These are phyloP conservation scores for Anastrepha ludens DNA, from an alignment of 1,140 invertebrate species.

Conservation along the genomic window DNA sequence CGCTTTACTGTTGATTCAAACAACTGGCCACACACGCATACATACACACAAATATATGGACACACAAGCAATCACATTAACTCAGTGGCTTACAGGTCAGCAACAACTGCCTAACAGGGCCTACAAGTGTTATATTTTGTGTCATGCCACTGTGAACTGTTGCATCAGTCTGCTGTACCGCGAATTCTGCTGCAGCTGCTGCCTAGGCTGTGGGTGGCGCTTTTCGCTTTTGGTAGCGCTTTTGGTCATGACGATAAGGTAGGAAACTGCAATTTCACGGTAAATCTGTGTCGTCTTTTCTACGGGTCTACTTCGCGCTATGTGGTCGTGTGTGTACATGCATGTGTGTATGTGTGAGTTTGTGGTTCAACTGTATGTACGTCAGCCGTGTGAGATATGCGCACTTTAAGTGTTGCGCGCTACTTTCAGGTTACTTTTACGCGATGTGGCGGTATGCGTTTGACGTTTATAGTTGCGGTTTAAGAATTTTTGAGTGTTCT, in stretches of 20 bases:
- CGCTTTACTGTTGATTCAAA: not conserved
- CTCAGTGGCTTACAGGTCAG: not conserved
- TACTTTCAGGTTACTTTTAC: not conserved
- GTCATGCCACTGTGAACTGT: not conserved
- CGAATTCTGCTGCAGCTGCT: not conserved
- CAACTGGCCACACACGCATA: not conserved
- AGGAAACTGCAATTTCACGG: constrained; percentile 23
- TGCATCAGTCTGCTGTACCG: not conserved
- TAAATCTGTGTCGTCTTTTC: not conserved
- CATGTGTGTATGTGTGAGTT: too few relatives aligned
- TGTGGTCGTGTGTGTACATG: not conserved
- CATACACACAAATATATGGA: not conserved
- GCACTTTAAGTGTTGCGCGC: not conserved
- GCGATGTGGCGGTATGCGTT: not conserved
- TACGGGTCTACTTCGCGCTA: not conserved
- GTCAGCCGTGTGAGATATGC: not conserved
- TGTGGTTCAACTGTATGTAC: too few relatives aligned
- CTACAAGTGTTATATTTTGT: not conserved
- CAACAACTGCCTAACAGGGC: not conserved
- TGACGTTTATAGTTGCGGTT: not conserved
- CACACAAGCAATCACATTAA: not conserved
- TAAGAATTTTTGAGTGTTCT: too few relatives aligned
- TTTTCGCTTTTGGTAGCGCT: not conserved
- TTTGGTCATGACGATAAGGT: not conserved
- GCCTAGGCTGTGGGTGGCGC: not conserved